phyloP scores from a whole-genome alignment of 1,140 invertebrate species.

The Hyles vespertilio region DNA sequence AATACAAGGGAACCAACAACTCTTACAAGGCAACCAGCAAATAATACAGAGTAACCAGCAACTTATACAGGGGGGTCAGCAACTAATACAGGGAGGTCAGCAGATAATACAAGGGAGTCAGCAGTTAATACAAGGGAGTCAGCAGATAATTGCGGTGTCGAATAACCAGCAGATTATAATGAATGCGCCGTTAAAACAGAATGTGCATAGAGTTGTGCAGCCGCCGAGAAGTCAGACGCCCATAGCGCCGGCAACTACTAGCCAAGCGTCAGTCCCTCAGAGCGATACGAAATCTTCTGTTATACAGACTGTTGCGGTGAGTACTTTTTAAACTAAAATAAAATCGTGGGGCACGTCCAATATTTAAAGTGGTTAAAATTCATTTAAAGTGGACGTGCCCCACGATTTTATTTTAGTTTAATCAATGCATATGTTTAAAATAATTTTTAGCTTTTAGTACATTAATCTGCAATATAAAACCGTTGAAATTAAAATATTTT shows the following conservation, averaged over 20 bases:
- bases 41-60: constrained; percentile 35
- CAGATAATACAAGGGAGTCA: constrained; percentile 38
- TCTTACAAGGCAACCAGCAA: constrained; percentile 38
- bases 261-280: constrained; percentile 20
- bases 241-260: constrained; percentile 19
- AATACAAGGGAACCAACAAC: constrained; percentile 57
- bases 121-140: constrained; percentile 42
- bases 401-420: no score
- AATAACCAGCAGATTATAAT: constrained; percentile 66
- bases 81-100: constrained; percentile 39
- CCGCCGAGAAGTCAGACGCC: constrained; percentile 44
- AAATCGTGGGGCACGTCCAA: no score
- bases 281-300: constrained; percentile 39
- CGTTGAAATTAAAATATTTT: no score
- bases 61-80: constrained; percentile 55
- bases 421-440: no score
- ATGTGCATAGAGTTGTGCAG: constrained; percentile 49
- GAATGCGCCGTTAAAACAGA: constrained; percentile 49
- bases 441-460: no score
- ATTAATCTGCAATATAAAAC: no score
- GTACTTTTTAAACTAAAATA: constrained; percentile 14
- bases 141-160: constrained; percentile 62
- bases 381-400: no score
- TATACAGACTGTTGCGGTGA: constrained; percentile 42
- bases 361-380: no score